phyloP scores from a whole-genome alignment of 2,113 vertebrate genomes.

The Peromyscus leucopus region DNA sequence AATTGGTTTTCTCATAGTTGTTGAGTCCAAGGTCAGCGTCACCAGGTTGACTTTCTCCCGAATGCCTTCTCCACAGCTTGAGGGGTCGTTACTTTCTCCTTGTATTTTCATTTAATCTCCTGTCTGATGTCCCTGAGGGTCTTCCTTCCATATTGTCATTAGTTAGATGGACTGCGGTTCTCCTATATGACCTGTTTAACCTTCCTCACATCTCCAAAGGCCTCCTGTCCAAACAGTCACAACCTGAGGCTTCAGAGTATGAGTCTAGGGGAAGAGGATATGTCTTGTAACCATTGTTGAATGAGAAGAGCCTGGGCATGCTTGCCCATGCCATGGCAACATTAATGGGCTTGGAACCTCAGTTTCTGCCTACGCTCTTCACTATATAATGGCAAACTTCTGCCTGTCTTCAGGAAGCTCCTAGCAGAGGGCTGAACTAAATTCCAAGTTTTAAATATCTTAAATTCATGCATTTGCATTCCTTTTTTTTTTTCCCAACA shows the following conservation, averaged over 20 bases:
- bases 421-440: not conserved
- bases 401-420: not conserved
- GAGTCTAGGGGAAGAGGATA: not conserved
- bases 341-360: not conserved
- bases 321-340: not conserved
- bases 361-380: too few species aligned
- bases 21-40: not conserved
- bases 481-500: not conserved
- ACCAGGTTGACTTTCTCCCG: not conserved
- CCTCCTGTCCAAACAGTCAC: not conserved
- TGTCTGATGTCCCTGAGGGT: not conserved
- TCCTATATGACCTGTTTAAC: not conserved
- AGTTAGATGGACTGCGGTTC: not conserved
- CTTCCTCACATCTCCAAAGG: not conserved
- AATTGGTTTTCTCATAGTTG: not conserved
- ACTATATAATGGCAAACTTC: not conserved
- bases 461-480: not conserved
- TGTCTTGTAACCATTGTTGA: too few species aligned
- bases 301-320: not conserved
- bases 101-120: accelerated
- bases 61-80: not conserved
- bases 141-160: not conserved
- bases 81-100: not conserved
- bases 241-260: not conserved
- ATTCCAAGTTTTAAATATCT: not conserved